Percentiles rank a stretch among this genome's conserved stretches.
These are phyloP conservation scores for Parotocinclus haroldoi DNA, from an alignment of 2,797 vertebrate genomes.

Conservation along the genomic window DNA sequence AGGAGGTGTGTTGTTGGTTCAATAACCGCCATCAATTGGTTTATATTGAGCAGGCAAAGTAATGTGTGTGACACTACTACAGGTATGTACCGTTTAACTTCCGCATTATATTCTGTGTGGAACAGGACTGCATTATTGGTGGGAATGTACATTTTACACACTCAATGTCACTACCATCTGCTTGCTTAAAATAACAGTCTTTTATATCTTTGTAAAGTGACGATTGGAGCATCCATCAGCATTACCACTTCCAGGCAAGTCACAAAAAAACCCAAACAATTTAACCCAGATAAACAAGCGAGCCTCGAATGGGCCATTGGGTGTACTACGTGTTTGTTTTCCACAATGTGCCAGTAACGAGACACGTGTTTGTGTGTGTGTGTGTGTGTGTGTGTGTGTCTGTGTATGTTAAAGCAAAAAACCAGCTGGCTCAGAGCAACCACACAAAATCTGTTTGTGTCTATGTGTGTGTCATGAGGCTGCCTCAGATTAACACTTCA, in stretches of 20 bases:
- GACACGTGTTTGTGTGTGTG: constrained; percentile 14
- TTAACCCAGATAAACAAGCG: constrained; percentile 12
- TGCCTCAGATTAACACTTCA: constrained; percentile 71
- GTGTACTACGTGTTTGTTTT: constrained; percentile 27
- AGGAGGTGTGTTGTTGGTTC: too few species aligned
- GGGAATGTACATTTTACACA: too few species aligned
- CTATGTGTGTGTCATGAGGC: constrained; percentile 32
- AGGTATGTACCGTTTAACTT: too few species aligned
- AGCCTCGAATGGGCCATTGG: constrained; percentile 14
- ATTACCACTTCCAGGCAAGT: not conserved
- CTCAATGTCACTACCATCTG: too few species aligned
- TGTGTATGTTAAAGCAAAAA: constrained; percentile 16
- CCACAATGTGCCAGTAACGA: constrained; percentile 18
- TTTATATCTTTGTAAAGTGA: too few species aligned
- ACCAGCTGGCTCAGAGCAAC: constrained; percentile 30
- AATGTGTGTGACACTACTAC: too few species aligned
- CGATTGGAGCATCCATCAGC: not conserved
- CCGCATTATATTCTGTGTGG: too few species aligned
- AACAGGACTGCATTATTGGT: too few species aligned
- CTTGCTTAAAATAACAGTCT: too few species aligned
- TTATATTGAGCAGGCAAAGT: too few species aligned
- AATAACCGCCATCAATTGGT: too few species aligned
- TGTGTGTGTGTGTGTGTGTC: constrained; percentile 2
- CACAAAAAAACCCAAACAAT: constrained; percentile 3
- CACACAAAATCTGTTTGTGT: constrained; percentile 26